phyloP scores from a whole-genome alignment of 2,888 invertebrate species.

The Acanthoscelides obtectus region DNA sequence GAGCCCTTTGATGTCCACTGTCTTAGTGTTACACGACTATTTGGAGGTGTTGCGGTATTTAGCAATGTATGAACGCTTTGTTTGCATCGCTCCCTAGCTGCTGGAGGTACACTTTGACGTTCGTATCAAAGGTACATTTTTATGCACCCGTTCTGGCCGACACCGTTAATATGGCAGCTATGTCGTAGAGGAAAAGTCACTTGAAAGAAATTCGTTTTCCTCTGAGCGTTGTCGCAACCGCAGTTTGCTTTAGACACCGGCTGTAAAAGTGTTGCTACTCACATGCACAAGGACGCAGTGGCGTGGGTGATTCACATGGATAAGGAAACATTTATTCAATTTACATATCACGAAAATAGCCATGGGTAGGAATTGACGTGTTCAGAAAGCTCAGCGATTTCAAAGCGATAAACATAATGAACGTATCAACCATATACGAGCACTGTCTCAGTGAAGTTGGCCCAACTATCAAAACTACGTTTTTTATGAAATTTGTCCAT shows the following conservation, averaged over 20 bases:
- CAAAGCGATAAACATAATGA: too few relatives aligned
- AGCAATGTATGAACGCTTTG: conserved; percentile 43
- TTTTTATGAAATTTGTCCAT: too few relatives aligned
- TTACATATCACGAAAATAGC: too few relatives aligned
- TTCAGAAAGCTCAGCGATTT: too few relatives aligned
- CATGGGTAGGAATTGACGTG: too few relatives aligned
- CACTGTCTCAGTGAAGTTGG: too few relatives aligned
- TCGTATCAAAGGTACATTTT: not conserved
- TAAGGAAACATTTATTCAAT: too few relatives aligned
- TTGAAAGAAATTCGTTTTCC: not conserved
- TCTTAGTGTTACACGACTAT: conserved; percentile 47
- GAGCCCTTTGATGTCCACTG: conserved; percentile 44
- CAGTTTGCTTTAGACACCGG: not conserved
- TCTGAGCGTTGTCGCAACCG: not conserved
- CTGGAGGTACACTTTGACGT: not conserved
- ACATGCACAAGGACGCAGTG: not conserved
- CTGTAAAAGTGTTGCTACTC: not conserved
- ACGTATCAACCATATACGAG: too few relatives aligned
- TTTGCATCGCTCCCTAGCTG: conserved; percentile 18
- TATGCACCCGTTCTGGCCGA: not conserved
- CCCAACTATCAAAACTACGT: too few relatives aligned
- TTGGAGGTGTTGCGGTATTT: conserved; percentile 47
- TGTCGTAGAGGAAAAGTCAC: not conserved
- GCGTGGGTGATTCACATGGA: not conserved
- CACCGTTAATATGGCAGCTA: not conserved